Base-by-base conservation (phyloP, 2,888 invertebrate species). In the Geophilus truncorum region DNA sequence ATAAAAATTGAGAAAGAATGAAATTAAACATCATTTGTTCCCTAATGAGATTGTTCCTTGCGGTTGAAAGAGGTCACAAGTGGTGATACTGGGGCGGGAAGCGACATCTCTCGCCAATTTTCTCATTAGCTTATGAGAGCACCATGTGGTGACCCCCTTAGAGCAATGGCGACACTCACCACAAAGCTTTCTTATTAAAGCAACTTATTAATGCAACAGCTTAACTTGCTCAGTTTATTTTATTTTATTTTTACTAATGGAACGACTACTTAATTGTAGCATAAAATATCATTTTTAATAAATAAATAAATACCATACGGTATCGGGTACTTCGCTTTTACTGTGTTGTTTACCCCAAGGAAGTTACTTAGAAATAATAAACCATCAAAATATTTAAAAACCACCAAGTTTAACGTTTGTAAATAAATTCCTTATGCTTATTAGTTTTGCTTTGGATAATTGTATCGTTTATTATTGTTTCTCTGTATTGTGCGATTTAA, bases 1-100 rank as follows among this genome's bases (percentile, higher is more conserved):
- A 57, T 7, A 21, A 57, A 18, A 57, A 57, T 57, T 57, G 57
- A n/a, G n/a, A 57, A 57, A 23, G 57, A 57, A 57, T 57, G 57
- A 57, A 57, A 57, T 57, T 57, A 57, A 57, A 57, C 57, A 57
- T 57, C 57, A 57, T 57, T 57, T 57, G 57, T 57, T 57, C 18
- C 4, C 57, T 57, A 57, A 57, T 57, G 57, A 57, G 57, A 57
- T 57, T 57, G 57, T 57, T 57, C 18, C n/a, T n/a, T 57, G 57
- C 18, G 57, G 57, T 57, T 57, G 10, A 57, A 57, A 57, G 57
- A 57, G 57, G 57, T 57, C 57, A 57, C 57, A 57, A 57, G 57
- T 57, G 57, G 57, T 57, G 57, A 57, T 57, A 57, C 57, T 57
- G 57, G 57, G 57, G 57, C 57, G 57, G 57, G 57, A 57, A 57